Evolutionary conservation across 1,140 invertebrate genomes (phyloP).

Genomic region (Schmidtea mediterranea): DNA sequence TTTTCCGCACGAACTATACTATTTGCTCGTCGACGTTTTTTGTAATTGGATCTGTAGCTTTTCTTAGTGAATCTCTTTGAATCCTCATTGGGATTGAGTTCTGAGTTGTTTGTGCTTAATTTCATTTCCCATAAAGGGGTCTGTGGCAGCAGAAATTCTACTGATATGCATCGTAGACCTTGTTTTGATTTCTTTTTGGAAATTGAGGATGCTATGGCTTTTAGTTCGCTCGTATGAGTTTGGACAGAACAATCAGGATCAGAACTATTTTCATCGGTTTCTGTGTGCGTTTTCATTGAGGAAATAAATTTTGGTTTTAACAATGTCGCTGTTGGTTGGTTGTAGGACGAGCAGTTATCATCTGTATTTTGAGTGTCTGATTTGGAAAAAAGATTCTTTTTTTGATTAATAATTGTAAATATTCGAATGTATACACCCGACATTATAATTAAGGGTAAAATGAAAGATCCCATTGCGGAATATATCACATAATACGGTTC

Average conservation of each 20-base stretch:
- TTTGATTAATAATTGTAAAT: conserved; percentile 38
- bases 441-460: conserved; percentile 79
- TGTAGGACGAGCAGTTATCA: not conserved
- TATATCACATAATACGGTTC: conserved; percentile 66
- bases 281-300: too few relatives aligned
- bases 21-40: conserved; percentile 1
- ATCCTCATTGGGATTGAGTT: not conserved
- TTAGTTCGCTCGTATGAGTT: too few relatives aligned
- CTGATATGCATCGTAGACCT: not conserved
- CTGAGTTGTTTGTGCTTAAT: too few relatives aligned
- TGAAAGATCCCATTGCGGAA: conserved; percentile 74
- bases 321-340: not conserved
- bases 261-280: too few relatives aligned
- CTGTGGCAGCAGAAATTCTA: not conserved
- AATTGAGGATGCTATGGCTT: too few relatives aligned
- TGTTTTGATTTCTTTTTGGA: not conserved
- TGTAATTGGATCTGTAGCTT: not conserved
- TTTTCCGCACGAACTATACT: conserved; percentile 5
- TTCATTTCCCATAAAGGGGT: not conserved
- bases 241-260: too few relatives aligned
- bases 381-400: conserved; percentile 5
- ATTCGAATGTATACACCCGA: conserved; percentile 84
- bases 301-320: too few relatives aligned
- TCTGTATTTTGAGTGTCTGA: not conserved
- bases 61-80: not conserved